phyloP scores from a whole-genome alignment of 2,113 vertebrate species.

The Tenrec ecaudatus region DNA sequence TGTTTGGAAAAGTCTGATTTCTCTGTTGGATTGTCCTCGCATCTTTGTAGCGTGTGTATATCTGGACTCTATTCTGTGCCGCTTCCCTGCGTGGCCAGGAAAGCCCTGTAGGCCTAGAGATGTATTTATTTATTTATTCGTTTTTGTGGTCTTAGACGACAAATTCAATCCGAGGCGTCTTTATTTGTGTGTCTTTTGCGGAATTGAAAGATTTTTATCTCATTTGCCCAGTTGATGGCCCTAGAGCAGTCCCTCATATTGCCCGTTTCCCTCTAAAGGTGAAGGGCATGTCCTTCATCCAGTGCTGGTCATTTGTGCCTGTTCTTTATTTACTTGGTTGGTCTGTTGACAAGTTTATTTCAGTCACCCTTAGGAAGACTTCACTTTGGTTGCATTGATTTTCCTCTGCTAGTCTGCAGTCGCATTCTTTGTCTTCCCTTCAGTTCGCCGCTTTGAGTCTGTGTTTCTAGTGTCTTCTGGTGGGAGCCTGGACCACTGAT shows the following conservation, averaged over 20 bases:
- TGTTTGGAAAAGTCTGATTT: background rate
- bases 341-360: background rate
- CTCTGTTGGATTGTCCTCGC: background rate
- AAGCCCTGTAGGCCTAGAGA: background rate
- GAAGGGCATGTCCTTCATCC: background rate
- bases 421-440: background rate
- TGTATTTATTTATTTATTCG: background rate
- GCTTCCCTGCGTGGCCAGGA: background rate
- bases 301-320: background rate
- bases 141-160: background rate
- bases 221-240: background rate
- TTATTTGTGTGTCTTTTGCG: background rate
- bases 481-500: background rate
- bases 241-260: background rate
- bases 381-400: slow-evolving; percentile 23
- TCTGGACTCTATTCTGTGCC: background rate
- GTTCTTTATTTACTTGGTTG: background rate
- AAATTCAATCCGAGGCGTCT: background rate
- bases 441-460: background rate
- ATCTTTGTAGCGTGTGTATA: background rate
- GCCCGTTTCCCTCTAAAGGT: background rate
- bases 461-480: background rate
- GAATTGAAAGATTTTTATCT: background rate
- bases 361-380: background rate
- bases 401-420: background rate